Evolutionary conservation across 1,140 invertebrate genomes (phyloP).

Genomic region (Homalodisca vitripennis): DNA sequence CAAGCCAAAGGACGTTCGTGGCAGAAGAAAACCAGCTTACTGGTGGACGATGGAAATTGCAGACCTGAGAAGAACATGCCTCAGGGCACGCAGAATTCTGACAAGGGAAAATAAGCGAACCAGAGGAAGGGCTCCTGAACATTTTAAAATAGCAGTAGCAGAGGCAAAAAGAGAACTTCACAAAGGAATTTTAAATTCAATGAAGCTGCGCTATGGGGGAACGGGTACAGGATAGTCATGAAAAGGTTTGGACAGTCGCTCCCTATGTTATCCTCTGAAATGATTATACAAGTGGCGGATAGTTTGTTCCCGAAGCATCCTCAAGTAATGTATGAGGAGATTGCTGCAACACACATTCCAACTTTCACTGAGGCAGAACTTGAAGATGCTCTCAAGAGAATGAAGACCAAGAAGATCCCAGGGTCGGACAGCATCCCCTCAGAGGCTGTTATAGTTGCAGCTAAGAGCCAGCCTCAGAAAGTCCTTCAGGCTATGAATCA

Average conservation of each 20-base stretch:
- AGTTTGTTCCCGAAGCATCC: not conserved
- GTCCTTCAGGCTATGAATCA: not conserved
- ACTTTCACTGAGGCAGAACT: not conserved
- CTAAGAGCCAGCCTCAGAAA: not conserved
- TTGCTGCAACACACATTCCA: not conserved
- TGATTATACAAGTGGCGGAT: not conserved
- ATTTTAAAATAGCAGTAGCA: not conserved
- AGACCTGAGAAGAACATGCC: not conserved
- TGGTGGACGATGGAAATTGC: not conserved
- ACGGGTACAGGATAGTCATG: no score
- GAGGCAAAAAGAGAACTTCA: no score
- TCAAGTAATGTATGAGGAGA: not conserved
- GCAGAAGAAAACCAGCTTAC: not conserved
- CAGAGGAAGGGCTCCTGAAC: not conserved
- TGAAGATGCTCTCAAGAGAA: not conserved
- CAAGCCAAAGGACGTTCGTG: not conserved
- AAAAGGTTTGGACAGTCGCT: no score
- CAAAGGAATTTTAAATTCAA: no score
- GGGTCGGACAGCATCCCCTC: not conserved
- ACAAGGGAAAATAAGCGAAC: not conserved
- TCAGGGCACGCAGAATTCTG: not conserved
- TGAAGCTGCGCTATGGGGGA: no score
- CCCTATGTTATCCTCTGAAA: not conserved
- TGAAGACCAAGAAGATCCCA: not conserved
- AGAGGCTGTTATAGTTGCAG: not conserved